Base-by-base conservation (phyloP, 2,797 vertebrate species). In the Trachops cirrhosus region DNA sequence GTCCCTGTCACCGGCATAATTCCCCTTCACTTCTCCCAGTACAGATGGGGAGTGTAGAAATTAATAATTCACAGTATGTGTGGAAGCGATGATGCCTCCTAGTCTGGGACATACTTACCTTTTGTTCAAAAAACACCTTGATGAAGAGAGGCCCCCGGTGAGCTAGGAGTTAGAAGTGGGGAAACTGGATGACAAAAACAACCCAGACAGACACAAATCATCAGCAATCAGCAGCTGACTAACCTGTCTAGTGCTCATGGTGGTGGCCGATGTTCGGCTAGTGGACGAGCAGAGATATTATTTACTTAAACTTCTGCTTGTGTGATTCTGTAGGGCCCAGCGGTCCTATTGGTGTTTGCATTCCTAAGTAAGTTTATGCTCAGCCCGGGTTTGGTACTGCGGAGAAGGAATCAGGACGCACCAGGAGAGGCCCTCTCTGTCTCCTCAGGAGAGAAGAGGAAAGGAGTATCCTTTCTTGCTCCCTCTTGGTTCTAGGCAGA, bases 1-100 rank as follows among this genome's bases (percentile, higher is more conserved):
- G 39, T 71, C 57, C 62, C 73, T 50, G 48, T 92, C 87, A 57
- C 39, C 14, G 32, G 77, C 85, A 5, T 74, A 70, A 44, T 94
- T 92, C 75, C 73, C 44, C 71, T 90, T 75, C 78, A 41, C 64
- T 62, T 73, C 73, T 86, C 48, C 73, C 59, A 80, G 34, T 83
- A 29, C 74, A 97, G 74, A 91, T 89, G 91, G 93, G 80, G 75
- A 92, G 89, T 52, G 46, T 19, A 78, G 88, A 94, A 74, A 97
- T 97, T 54, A 97, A 89, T 97, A 95, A 97, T 96, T 92, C 74
- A 96, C 6, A 68, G 8, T 83, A 57, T 11, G 29, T 74, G 32
- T 84, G 7, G 37, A 86, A 93, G 26, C 90, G 48, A 9, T 80
- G 73, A 89, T 86, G 52, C 64, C 91, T 85, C 34, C 68, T 92